phyloP scores from a whole-genome alignment of 2,888 invertebrate species.

The Aplocera efformata region DNA sequence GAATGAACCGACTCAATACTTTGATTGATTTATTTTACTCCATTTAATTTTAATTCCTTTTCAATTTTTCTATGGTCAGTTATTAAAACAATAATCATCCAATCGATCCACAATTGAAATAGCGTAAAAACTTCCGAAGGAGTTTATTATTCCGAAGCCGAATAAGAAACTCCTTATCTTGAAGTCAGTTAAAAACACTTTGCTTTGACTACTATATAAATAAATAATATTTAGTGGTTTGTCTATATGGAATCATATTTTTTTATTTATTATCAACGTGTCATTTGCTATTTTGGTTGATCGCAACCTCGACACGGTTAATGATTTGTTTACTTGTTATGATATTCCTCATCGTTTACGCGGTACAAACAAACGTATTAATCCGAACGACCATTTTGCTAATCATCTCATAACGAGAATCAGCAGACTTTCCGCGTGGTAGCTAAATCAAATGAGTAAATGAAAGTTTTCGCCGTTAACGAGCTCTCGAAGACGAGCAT shows the following conservation, averaged over 20 bases:
- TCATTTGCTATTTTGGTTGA: conserved; percentile 8
- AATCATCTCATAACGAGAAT: background rate
- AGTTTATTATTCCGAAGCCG: too few species aligned
- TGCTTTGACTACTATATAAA: conserved; percentile 1
- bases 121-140: too few species aligned
- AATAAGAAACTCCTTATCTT: conserved; percentile 1
- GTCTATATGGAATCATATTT: conserved; percentile 4
- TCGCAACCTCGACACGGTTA: conserved; percentile 2
- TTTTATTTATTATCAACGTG: background rate
- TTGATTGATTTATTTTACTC: too few species aligned
- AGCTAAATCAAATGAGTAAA: conserved; percentile 9
- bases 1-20: too few species aligned
- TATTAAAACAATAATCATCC: too few species aligned
- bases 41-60: too few species aligned
- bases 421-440: background rate
- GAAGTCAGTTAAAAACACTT: background rate
- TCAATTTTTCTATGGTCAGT: too few species aligned
- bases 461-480: conserved; percentile 10
- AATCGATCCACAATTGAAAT: too few species aligned
- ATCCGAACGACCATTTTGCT: too few species aligned
- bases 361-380: too few species aligned
- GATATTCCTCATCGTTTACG: too few species aligned
- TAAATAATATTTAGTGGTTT: conserved; percentile 1
- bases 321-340: conserved; percentile 1
- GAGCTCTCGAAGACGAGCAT: conserved; percentile 9